Percentiles rank a stretch among this genome's conserved stretches.
These are phyloP conservation scores for Albula glossodonta DNA, from an alignment of 2,113 vertebrate species.

Conservation along the genomic window DNA sequence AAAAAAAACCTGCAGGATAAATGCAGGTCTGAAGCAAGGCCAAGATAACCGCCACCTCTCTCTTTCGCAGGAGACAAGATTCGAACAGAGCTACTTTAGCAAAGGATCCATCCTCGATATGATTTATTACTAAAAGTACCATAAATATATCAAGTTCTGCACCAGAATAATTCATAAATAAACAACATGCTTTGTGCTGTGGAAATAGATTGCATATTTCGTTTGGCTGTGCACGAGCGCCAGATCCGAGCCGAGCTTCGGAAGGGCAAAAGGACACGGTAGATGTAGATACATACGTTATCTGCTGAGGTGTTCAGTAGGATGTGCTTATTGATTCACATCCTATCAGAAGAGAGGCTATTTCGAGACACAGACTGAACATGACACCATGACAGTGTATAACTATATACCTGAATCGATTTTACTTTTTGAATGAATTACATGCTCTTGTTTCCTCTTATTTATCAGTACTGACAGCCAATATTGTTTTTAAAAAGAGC, in stretches of 20 bases:
- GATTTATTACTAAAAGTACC: slow-evolving; percentile 5
- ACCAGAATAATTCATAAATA: slow-evolving; percentile 6
- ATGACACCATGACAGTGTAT: background rate
- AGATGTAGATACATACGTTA: background rate
- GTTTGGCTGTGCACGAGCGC: background rate
- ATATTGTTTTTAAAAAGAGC: background rate
- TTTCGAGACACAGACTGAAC: background rate
- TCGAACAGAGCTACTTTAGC: background rate
- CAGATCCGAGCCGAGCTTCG: background rate
- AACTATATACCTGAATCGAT: background rate
- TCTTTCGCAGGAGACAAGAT: background rate
- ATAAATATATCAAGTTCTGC: background rate
- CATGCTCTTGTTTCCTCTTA: too few species aligned
- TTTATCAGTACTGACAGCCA: too few species aligned
- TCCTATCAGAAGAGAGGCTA: background rate
- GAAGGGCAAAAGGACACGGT: background rate
- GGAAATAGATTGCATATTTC: background rate
- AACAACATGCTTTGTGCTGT: background rate
- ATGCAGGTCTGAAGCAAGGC: background rate
- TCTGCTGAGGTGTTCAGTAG: background rate
- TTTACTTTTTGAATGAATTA: background rate
- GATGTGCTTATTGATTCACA: too few species aligned
- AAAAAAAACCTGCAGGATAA: background rate
- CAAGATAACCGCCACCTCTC: background rate
- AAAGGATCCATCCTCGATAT: background rate